Evolutionary conservation across 2,113 vertebrate genomes (phyloP).

Genomic region (Perca flavescens): DNA sequence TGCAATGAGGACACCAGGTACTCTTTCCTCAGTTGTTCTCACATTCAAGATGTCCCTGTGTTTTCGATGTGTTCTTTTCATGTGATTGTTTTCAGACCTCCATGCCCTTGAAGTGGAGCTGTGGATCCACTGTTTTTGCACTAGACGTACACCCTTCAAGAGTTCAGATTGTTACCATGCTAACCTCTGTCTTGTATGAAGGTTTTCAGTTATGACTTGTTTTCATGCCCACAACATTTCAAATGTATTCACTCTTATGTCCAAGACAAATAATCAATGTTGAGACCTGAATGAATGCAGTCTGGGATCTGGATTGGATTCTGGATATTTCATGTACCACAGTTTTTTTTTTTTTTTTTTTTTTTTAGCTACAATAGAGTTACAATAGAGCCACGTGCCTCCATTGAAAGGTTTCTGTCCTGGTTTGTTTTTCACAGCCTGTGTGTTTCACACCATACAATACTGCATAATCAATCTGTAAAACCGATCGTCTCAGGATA

Average conservation of each 20-base stretch:
- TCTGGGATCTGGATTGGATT: conserved; percentile 47
- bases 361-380: conserved; percentile 17
- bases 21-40: conserved; percentile 17
- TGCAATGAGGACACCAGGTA: background rate
- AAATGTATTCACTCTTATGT: conserved; percentile 35
- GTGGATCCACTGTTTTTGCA: conserved; percentile 84
- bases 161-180: conserved; percentile 63
- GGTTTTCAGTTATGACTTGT: conserved; percentile 66
- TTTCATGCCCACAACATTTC: conserved; percentile 66
- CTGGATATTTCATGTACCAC: conserved; percentile 19
- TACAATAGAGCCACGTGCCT: conserved; percentile 17
- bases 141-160: conserved; percentile 76
- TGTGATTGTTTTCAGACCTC: conserved; percentile 80
- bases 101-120: conserved; percentile 84
- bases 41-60: conserved; percentile 3
- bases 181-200: conserved; percentile 73
- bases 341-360: background rate
- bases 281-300: conserved; percentile 50
- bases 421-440: conserved; percentile 44
- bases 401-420: conserved; percentile 18
- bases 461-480: conserved; percentile 73
- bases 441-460: conserved; percentile 69
- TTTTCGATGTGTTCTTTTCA: conserved; percentile 54
- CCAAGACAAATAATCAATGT: conserved; percentile 43
- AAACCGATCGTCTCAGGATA: conserved; percentile 81